Evolutionary conservation across 2,113 vertebrate genomes (phyloP), one percentile per base, ranked within the genome.

Genomic region (Macquaria ambigua): DNA sequence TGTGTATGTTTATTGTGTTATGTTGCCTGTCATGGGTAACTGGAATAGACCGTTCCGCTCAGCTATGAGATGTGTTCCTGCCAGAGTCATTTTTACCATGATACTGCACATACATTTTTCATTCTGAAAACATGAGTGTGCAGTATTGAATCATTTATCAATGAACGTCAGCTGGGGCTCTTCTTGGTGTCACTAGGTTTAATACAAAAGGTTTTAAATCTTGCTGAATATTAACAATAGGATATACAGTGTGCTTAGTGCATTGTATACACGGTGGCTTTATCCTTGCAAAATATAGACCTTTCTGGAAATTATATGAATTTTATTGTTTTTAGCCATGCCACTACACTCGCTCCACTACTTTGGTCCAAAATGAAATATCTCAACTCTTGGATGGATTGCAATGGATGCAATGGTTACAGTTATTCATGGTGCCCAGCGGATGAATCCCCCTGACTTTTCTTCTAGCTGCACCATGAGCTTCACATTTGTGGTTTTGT

Each of bases 1-100:
- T 64, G 7, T 2, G 20, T 75, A 21, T 74, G 25, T 82, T 91
- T 83, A 77, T 81, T 81, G 74, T 58, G 52, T 73, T 79, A 62
- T 74, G 62, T 81, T 69, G 48, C 41, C 56, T 68, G 76, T 70
- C 21, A 63, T 41, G 14, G 34, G 50, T 58, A 64, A 66, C 43
- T 86, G 72, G 34, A 83, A 71, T 37, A 37, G 50, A 59, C 5
- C 6, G 0, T 53, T 74, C 67, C 23, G 50, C 70, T 68, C 50
- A 41, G 80, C 63, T 71, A 8, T 64, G 64, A 82, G 53, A 75
- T 21, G 14, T 71, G 8, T 63, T 73, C 62, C 28, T 73, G 70
- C 2, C 52, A 37, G 41, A 68, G 23, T 77, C 18, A 62, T 62
- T 71, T 67, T 39, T 48, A 80, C 66, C 0, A 2, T 62, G 50